Percentiles rank a stretch among this genome's conserved stretches.
Conservation (phyloP, 2,888 invertebrate genomes). For the Philonicus albiceps region DNA sequence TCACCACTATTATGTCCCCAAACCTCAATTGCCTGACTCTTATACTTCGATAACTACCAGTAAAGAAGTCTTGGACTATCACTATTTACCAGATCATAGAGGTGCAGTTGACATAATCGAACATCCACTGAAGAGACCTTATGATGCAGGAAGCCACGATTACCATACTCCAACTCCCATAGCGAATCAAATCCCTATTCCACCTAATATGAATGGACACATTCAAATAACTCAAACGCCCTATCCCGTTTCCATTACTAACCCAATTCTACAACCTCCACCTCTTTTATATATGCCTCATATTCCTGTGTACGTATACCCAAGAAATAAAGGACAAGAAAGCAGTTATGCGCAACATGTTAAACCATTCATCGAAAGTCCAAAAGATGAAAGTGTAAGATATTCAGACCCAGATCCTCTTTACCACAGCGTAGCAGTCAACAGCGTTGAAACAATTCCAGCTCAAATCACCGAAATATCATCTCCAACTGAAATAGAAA, state of each 20-base stretch:
- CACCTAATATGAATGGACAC: constrained; percentile 31
- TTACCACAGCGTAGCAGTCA: constrained; percentile 53
- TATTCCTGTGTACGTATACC: constrained; percentile 53
- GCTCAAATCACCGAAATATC: background rate
- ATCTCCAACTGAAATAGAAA: background rate
- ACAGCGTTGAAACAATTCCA: background rate
- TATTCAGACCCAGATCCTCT: constrained; percentile 67
- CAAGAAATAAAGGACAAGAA: constrained; percentile 49
- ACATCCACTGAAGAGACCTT: constrained; percentile 55
- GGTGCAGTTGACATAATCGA: constrained; percentile 54
- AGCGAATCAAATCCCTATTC: constrained; percentile 45
- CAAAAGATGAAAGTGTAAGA: constrained; percentile 56
- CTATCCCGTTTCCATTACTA: constrained; percentile 48
- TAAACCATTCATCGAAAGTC: constrained; percentile 56
- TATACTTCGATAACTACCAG: background rate
- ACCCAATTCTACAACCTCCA: constrained; percentile 49
- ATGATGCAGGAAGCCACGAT: background rate
- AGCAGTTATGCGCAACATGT: background rate
- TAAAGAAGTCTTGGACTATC: background rate
- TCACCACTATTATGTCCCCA: constrained; percentile 61
- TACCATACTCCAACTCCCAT: constrained; percentile 41
- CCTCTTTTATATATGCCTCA: constrained; percentile 50
- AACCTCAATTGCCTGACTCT: background rate
- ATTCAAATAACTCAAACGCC: constrained; percentile 22
- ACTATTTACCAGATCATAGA: constrained; percentile 45